Percentiles rank a stretch among this genome's conserved stretches.
These are phyloP conservation scores for Excalfactoria chinensis DNA, from an alignment of 2,113 vertebrate species.

Conservation along the genomic window DNA sequence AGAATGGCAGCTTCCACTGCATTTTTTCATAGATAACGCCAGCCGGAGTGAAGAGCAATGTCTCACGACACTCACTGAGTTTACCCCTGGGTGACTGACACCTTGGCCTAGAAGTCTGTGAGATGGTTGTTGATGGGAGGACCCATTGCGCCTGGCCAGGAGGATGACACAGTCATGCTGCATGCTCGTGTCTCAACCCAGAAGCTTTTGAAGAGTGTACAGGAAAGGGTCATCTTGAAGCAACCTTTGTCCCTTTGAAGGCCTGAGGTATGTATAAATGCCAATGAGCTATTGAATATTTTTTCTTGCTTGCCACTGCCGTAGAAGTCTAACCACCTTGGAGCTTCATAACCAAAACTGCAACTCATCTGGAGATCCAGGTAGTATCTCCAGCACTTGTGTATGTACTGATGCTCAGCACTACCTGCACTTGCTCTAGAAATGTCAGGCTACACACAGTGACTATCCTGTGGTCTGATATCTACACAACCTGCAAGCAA, in stretches of 20 bases:
- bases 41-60: neutral
- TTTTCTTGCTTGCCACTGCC: neutral
- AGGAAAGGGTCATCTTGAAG: neutral
- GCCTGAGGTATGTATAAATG: neutral
- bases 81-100: accelerated
- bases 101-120: neutral
- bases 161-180: neutral
- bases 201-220: neutral
- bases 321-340: neutral
- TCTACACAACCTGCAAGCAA: neutral
- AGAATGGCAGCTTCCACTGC: neutral
- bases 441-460: accelerated
- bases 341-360: neutral
- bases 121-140: accelerated
- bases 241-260: neutral
- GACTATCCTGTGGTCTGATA: neutral
- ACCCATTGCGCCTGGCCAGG: accelerated
- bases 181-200: neutral
- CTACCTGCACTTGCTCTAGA: neutral
- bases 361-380: neutral
- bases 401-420: neutral
- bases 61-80: neutral
- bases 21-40: neutral
- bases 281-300: neutral
- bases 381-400: neutral